phyloP scores from a whole-genome alignment of 1,140 invertebrate genomes.

The Drosophila tani region DNA sequence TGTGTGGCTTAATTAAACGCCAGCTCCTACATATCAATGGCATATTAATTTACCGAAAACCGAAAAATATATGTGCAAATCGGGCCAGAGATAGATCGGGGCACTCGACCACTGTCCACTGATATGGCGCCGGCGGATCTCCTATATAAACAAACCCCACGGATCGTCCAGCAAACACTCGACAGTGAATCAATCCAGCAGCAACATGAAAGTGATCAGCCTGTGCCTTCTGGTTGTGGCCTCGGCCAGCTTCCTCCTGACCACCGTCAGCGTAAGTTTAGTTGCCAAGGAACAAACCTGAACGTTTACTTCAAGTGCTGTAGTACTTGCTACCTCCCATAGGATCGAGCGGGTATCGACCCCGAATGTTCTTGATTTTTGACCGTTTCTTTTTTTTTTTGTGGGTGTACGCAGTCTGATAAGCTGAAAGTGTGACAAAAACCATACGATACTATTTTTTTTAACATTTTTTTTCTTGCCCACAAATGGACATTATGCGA shows the following conservation, averaged over 20 bases:
- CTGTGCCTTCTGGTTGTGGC: slow-evolving; percentile 53
- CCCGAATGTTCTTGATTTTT: no score
- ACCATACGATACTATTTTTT: background rate
- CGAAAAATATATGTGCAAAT: slow-evolving; percentile 35
- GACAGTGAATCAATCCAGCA: slow-evolving; percentile 9
- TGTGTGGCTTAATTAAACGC: slow-evolving; percentile 44
- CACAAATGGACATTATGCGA: no score
- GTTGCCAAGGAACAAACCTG: background rate
- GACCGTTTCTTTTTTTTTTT: no score
- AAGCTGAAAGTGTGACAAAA: slow-evolving; percentile 11
- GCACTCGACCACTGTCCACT: slow-evolving; percentile 26
- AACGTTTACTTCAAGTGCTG: background rate
- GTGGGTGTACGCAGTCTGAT: background rate
- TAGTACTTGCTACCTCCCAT: background rate
- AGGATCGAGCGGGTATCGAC: no score
- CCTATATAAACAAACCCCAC: slow-evolving; percentile 50
- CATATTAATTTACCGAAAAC: slow-evolving; percentile 30
- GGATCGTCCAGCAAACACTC: slow-evolving; percentile 28
- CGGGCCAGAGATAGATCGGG: slow-evolving; percentile 20
- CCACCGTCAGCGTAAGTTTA: slow-evolving; percentile 46
- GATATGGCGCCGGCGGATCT: background rate
- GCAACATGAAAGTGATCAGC: slow-evolving; percentile 59
- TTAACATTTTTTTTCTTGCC: background rate
- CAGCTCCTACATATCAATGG: slow-evolving; percentile 14
- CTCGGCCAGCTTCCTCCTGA: slow-evolving; percentile 55